Conservation (phyloP, 1,140 invertebrate genomes). For the Chionoecetes opilio region DNA sequence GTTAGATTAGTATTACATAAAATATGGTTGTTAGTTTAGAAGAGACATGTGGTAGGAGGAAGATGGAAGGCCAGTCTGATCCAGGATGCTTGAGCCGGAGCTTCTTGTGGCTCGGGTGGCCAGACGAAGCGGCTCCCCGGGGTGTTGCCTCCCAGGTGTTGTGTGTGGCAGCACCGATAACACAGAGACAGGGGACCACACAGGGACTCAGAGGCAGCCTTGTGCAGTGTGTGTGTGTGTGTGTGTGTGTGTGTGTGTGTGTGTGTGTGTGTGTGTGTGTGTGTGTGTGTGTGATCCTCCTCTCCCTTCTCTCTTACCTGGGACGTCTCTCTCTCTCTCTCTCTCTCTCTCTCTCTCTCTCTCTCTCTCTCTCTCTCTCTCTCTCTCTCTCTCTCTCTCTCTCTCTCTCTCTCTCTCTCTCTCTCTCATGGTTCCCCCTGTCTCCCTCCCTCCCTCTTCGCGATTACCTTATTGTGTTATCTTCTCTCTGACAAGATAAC, state of each 20-base stretch:
- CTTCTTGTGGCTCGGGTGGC: not conserved
- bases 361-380: no score
- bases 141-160: not conserved
- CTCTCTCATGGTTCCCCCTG: not conserved
- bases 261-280: constrained; percentile 27
- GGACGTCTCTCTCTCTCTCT: no score
- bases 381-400: no score
- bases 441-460: not conserved
- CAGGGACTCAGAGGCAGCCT: not conserved
- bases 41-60: no score
- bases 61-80: no score
- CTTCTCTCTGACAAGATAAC: not conserved
- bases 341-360: no score
- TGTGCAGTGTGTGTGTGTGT: constrained; percentile 6
- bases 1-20: no score
- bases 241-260: constrained; percentile 27
- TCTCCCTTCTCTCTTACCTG: no score
- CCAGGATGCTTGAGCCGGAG: not conserved
- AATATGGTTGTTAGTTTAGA: no score
- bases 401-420: no score
- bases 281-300: not conserved
- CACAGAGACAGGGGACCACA: not conserved
- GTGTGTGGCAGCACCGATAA: not conserved
- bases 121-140: no score
- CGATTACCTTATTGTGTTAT: constrained; percentile 10